Evolutionary conservation across 2,797 vertebrate species (phyloP), one percentile per base, ranked within the genome.

Genomic region (Tapirus indicus): DNA sequence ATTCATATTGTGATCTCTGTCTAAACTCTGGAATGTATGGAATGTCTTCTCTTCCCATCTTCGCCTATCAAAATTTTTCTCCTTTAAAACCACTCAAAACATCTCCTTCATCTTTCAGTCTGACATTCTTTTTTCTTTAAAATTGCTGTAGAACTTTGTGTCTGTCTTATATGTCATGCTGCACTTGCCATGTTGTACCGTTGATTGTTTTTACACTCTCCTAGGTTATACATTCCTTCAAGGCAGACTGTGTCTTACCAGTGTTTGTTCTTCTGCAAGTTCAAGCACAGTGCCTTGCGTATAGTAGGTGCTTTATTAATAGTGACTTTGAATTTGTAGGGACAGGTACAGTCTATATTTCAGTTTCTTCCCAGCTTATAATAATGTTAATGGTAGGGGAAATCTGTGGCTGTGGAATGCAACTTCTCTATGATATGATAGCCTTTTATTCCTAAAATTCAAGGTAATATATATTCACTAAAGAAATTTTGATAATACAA

Each of bases 381-480:
- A n/a, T 79, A 35, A 58, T 80, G 52, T 86, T 90, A 90, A 60
- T 69, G 20, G 47, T 44, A 77, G 83, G 62, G 58, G 72, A 88
- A 71, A 41, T 95, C n/a, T 82, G n/a, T 91, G 23, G 5, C 56
- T 80, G 4, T 95, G 38, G 27, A 89, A 54, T 85, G 18, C 41
- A 91, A 54, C 35, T 64, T 78, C 68, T 86, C 62, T 91, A 1
- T 89, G 38, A 29, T 93, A 86, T 52, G 20, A 78, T 29, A 86
- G 56, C 52, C 38, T 71, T 75, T 18, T 92, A 49, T 60, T 95
- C 32, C 88, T 96, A 77, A 97, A 96, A 66, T 92, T 75, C 44
- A 74, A 90, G 90, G 13, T 77, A 89, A 71, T 29, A 32, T 41
- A 77, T 52, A 32, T 71, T 88, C n/a, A 82, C 54, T 21, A 74